Evolutionary conservation across 2,113 vertebrate species (phyloP).

Genomic region (Synodontis membranacea): DNA sequence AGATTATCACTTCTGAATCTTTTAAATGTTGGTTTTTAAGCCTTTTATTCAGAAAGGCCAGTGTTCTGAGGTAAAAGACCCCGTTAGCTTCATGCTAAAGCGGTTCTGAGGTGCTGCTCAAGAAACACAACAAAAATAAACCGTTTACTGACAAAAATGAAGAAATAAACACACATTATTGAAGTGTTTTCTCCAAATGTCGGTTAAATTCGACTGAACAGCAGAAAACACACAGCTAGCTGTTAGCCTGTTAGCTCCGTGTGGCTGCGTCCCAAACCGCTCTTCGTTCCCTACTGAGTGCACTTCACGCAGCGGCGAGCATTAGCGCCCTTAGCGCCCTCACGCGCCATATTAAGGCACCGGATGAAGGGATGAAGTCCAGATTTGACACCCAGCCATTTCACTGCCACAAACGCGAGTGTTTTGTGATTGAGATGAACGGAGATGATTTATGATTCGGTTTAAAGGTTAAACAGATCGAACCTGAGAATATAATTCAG

Average conservation of each 20-base stretch:
- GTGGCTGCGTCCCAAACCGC: background rate
- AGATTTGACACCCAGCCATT: background rate
- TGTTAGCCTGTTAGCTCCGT: background rate
- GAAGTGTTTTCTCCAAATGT: no score
- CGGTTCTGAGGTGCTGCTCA: background rate
- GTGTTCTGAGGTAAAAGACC: background rate
- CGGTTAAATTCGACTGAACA: background rate
- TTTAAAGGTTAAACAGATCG: background rate
- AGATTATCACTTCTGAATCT: background rate
- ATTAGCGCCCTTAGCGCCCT: no score
- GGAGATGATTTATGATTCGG: no score
- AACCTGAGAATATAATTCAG: background rate
- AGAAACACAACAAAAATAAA: background rate
- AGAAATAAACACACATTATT: background rate
- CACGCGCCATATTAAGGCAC: background rate
- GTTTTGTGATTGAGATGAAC: background rate
- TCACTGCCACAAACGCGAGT: background rate
- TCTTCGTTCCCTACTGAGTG: rapidly evolving
- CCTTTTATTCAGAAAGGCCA: background rate
- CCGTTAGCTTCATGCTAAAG: constrained; percentile 14
- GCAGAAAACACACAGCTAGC: background rate
- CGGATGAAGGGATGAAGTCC: background rate
- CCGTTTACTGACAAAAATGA: background rate
- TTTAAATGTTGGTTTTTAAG: background rate
- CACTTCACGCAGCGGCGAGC: no score